A percentile compares a stretch with the other conserved stretches of the same genome.
Evolutionary conservation across 2,113 vertebrate species (phyloP).

Genomic region (Strix aluco): DNA sequence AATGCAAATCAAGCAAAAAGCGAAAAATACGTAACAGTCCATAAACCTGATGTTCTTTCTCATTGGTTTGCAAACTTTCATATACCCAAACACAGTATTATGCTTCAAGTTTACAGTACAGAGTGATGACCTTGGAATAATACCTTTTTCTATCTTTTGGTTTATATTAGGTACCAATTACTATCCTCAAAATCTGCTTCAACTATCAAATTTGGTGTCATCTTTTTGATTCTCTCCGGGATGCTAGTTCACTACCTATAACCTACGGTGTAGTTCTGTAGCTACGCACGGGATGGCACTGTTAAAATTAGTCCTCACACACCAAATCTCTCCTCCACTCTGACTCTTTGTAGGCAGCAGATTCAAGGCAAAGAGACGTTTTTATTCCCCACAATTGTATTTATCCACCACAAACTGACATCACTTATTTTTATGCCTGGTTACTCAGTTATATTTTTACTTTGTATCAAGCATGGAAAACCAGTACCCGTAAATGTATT

Average conservation of each 20-base stretch:
- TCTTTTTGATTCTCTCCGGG: background rate
- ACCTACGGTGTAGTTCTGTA: slow-evolving; percentile 15
- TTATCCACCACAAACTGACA: background rate
- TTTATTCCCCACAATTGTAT: background rate
- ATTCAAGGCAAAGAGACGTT: background rate
- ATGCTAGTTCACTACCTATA: background rate
- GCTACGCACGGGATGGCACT: slow-evolving; percentile 59
- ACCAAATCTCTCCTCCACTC: background rate
- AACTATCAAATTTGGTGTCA: background rate
- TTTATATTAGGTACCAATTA: background rate
- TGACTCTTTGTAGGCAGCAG: background rate
- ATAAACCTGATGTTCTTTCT: background rate
- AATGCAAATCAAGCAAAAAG: background rate
- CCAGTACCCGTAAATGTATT: background rate
- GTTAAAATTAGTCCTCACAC: background rate
- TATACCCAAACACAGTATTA: background rate
- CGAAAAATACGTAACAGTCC: background rate
- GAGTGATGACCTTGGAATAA: background rate
- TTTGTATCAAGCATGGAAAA: slow-evolving; percentile 30
- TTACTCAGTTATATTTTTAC: background rate
- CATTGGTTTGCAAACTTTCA: background rate
- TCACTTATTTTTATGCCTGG: background rate
- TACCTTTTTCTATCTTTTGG: background rate
- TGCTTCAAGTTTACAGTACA: background rate
- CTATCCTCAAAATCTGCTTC: background rate